Percentiles rank a stretch among this genome's conserved stretches.
phyloP scores from a whole-genome alignment of 2,113 vertebrate species.

The Stictonetta naevosa region DNA sequence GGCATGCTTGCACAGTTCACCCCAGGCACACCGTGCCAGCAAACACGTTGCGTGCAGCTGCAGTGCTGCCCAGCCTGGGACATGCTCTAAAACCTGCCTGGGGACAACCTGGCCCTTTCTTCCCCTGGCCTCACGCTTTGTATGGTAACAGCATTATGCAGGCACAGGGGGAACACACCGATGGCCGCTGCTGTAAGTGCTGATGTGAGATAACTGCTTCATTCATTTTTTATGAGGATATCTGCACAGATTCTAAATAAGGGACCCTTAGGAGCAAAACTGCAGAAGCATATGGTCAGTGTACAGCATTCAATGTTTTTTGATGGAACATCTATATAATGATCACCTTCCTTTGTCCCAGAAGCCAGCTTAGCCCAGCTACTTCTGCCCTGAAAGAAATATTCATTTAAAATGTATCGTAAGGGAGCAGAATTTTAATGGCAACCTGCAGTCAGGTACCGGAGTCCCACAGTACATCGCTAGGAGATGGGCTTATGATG shows the following conservation, averaged over 20 bases:
- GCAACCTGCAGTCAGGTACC: not conserved
- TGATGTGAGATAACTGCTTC: not conserved
- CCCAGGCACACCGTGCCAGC: not conserved
- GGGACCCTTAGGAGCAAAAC: not conserved
- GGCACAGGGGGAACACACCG: accelerated
- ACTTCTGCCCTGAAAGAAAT: not conserved
- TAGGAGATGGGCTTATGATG: not conserved
- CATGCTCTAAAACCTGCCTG: not conserved
- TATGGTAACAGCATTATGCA: not conserved
- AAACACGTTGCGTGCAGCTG: accelerated
- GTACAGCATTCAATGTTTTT: not conserved
- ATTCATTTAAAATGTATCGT: not conserved
- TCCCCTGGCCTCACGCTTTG: not conserved
- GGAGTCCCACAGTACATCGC: not conserved
- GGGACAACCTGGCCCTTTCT: not conserved
- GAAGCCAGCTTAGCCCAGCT: not conserved
- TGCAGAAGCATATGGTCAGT: not conserved
- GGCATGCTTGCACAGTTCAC: accelerated
- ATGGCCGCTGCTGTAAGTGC: not conserved
- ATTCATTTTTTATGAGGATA: not conserved
- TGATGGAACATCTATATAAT: not conserved
- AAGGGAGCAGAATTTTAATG: not conserved
- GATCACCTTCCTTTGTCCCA: not conserved
- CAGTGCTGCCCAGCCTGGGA: not conserved
- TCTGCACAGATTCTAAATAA: not conserved